These are phyloP conservation scores for Pseudoatta argentina DNA, from an alignment of 1,140 invertebrate genomes.

Conservation along the genomic window DNA sequence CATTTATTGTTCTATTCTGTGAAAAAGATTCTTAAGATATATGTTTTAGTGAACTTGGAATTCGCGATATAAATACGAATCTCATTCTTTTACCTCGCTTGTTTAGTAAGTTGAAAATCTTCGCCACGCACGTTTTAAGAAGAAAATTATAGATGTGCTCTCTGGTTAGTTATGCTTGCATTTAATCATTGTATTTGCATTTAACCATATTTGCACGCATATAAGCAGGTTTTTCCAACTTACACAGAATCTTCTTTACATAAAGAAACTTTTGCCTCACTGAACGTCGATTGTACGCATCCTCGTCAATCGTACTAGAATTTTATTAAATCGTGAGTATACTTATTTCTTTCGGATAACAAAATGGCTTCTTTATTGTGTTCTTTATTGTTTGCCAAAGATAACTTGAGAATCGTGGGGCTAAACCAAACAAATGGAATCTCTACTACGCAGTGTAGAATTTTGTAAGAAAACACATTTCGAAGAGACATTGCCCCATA, in stretches of 20 bases:
- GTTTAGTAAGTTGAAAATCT: constrained; percentile 20
- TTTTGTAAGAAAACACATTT: constrained; percentile 64
- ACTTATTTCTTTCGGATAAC: background rate
- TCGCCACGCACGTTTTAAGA: background rate
- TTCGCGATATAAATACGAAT: background rate
- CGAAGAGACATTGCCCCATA: constrained; percentile 42
- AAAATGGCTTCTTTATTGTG: background rate
- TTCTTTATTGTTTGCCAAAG: too few relatives aligned
- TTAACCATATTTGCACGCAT: background rate
- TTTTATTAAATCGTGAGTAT: too few relatives aligned
- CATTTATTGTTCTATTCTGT: background rate
- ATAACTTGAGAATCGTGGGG: constrained; percentile 5
- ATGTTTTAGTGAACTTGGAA: constrained; percentile 1
- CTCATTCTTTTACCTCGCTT: constrained; percentile 10
- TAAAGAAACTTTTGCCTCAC: background rate
- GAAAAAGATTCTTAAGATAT: background rate
- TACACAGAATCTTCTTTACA: background rate
- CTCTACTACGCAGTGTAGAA: constrained; percentile 24
- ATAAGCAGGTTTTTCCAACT: background rate
- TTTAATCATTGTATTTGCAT: constrained; percentile 6
- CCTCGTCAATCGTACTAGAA: background rate
- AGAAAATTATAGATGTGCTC: constrained; percentile 18
- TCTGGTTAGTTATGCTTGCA: constrained; percentile 4
- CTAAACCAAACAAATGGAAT: constrained; percentile 46
- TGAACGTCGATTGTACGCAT: background rate